Evolutionary conservation across 1,140 invertebrate species (phyloP).

Genomic region (Tyrophagus putrescentiae): DNA sequence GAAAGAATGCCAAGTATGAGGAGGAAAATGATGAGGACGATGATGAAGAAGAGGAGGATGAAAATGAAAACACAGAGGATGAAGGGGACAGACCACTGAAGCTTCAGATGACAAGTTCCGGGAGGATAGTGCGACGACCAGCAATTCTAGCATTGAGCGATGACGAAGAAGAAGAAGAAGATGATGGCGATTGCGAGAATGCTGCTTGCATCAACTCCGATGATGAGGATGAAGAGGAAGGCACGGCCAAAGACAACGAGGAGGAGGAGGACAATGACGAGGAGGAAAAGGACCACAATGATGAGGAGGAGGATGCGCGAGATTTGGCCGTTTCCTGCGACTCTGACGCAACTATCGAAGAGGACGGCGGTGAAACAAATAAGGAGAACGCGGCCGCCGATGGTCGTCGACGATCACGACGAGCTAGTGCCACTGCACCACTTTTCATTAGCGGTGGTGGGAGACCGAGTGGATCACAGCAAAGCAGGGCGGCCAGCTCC

Average conservation of each 20-base stretch:
- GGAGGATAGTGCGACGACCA: not conserved
- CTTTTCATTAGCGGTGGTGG: not conserved
- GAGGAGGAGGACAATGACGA: constrained; percentile 15
- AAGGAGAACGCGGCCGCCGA: not conserved
- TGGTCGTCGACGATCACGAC: not conserved
- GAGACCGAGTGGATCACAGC: not conserved
- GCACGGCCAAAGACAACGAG: not conserved
- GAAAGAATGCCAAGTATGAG: not conserved
- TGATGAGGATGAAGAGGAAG: constrained; percentile 12
- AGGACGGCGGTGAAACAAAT: constrained; percentile 1
- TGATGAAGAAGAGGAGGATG: not conserved
- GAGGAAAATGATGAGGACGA: not conserved
- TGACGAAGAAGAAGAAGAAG: constrained; percentile 1
- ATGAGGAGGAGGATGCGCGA: constrained; percentile 10
- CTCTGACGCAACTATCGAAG: constrained; percentile 33
- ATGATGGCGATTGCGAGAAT: not conserved
- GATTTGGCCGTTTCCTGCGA: constrained; percentile 31
- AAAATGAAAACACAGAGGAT: not conserved
- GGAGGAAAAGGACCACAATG: constrained; percentile 20
- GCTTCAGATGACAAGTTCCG: not conserved
- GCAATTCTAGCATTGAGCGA: not conserved
- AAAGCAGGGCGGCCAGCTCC: not conserved
- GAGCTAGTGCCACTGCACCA: not conserved
- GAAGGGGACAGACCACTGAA: not conserved
- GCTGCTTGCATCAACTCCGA: not conserved